Conservation (phyloP, 2,888 invertebrate species). For the Caenorhabditis sp. region DNA sequence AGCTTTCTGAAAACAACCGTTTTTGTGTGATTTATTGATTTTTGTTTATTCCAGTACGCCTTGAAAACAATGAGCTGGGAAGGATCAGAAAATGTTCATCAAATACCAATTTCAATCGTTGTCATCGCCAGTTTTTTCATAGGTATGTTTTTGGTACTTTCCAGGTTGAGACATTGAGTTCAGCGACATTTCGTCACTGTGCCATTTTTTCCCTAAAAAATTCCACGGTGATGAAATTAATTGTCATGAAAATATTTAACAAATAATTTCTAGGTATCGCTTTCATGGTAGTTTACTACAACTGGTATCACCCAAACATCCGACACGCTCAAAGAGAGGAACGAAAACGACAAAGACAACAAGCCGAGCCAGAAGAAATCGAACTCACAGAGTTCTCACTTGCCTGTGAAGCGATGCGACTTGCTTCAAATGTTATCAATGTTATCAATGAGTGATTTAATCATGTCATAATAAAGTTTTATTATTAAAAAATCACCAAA, state of each 20-base stretch:
- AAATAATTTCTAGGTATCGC: constrained; percentile 34
- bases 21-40: background rate
- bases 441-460: background rate
- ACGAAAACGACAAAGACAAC: background rate
- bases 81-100: background rate
- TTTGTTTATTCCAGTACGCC: background rate
- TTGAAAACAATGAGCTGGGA: background rate
- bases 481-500: background rate
- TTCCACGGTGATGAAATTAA: too few relatives aligned
- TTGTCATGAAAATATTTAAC: background rate
- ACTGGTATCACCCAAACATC: constrained; percentile 54
- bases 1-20: too few relatives aligned
- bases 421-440: background rate
- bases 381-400: background rate
- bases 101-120: background rate
- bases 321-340: constrained; percentile 9
- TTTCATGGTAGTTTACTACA: constrained; percentile 53
- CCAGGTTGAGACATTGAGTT: too few relatives aligned
- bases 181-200: too few relatives aligned
- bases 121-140: background rate
- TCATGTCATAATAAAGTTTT: background rate
- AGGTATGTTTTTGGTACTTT: constrained; percentile 4
- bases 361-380: background rate
- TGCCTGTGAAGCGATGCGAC: background rate
- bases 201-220: too few relatives aligned